phyloP scores from a whole-genome alignment of 2,113 vertebrate genomes.

The Petroica traversi region DNA sequence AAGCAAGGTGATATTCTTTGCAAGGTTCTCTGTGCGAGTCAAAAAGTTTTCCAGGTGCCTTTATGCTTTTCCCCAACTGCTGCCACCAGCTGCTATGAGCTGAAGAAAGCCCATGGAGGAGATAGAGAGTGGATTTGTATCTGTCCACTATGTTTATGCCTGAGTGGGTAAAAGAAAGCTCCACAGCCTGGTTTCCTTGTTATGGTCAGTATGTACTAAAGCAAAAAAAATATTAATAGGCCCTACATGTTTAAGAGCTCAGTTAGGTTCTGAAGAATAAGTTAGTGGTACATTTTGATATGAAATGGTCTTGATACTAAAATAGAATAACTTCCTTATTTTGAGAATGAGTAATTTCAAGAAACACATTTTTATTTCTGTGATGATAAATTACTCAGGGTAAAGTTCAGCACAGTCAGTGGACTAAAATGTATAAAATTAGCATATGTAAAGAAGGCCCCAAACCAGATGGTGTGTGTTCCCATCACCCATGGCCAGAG shows the following conservation, averaged over 20 bases:
- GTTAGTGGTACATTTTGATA: neutral
- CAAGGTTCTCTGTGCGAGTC: too few relatives aligned
- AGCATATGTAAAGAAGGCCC: neutral
- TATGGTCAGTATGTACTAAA: neutral
- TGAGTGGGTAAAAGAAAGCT: fast-evolving
- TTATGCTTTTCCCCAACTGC: neutral
- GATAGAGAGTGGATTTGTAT: neutral
- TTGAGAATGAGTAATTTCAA: neutral
- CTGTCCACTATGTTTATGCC: neutral
- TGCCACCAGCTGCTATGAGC: neutral
- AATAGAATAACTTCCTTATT: neutral
- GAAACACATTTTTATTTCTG: neutral
- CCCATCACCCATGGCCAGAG: neutral
- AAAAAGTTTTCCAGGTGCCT: too few relatives aligned
- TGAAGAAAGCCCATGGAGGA: neutral
- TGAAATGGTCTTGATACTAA: neutral
- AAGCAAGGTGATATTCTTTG: too few relatives aligned
- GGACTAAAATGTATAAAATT: neutral
- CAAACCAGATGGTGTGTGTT: fast-evolving
- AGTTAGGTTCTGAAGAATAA: neutral
- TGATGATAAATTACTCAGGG: neutral
- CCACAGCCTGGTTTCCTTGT: neutral
- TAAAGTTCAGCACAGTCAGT: neutral
- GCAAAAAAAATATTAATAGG: neutral
- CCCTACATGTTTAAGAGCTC: neutral